A percentile compares a stretch with the other conserved stretches of the same genome.
Conservation (phyloP, 2,113 vertebrate species). For the Ceuthmochares aereus region DNA sequence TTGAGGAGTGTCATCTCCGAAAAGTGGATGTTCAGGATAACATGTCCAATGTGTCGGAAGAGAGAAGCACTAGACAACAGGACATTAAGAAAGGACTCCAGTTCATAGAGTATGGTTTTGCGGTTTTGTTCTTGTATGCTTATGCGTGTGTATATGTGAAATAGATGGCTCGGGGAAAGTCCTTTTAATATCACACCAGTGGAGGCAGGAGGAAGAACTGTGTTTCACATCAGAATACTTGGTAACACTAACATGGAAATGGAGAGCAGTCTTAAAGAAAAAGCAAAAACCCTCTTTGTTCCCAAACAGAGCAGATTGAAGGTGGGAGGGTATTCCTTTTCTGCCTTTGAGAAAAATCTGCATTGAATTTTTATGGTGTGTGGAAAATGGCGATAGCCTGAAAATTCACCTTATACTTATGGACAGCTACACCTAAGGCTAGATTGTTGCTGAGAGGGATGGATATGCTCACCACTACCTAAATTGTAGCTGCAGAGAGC, state of each 20-base stretch:
- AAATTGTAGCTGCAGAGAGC: background rate
- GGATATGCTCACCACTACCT: background rate
- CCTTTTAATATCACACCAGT: background rate
- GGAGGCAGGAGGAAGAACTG: background rate
- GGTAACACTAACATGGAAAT: background rate
- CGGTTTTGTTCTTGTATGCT: background rate
- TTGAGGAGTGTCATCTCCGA: constrained; percentile 75
- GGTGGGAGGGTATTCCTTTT: background rate
- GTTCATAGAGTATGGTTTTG: constrained; percentile 93
- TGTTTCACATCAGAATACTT: background rate
- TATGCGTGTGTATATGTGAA: background rate
- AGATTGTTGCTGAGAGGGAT: background rate
- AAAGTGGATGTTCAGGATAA: constrained; percentile 78
- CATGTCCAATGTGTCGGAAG: constrained; percentile 90
- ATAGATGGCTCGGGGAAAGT: background rate
- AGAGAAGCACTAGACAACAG: constrained; percentile 90
- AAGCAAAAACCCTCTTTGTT: background rate
- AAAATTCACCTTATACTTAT: background rate
- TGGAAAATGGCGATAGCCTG: background rate
- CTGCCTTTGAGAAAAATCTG: background rate
- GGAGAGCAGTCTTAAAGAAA: background rate
- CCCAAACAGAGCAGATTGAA: background rate
- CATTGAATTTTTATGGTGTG: background rate
- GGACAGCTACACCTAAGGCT: background rate
- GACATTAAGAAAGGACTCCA: constrained; percentile 93